Evolutionary conservation across 1,140 invertebrate genomes (phyloP).

Genomic region (Drosophila erecta): DNA sequence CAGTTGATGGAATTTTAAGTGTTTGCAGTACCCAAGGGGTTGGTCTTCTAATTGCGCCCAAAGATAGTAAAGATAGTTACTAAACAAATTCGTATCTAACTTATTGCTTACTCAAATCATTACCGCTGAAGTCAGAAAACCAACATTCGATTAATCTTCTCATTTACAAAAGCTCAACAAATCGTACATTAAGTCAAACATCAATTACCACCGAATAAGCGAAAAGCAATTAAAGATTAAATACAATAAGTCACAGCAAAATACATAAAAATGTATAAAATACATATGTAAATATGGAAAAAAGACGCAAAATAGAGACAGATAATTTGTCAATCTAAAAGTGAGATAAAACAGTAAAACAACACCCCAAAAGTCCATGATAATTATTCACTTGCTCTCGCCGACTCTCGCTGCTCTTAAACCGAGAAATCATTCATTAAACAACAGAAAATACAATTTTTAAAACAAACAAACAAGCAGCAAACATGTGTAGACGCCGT

Average conservation of each 20-base stretch:
- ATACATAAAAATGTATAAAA: conserved; percentile 7
- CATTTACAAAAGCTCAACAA: conserved; percentile 40
- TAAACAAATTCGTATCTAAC: neutral
- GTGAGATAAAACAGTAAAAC: conserved; percentile 20
- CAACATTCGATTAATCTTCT: conserved; percentile 20
- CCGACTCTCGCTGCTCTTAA: conserved; percentile 23
- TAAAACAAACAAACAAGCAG: conserved; percentile 77
- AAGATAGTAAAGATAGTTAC: conserved; percentile 1
- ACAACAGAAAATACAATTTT: conserved; percentile 60
- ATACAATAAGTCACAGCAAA: conserved; percentile 31
- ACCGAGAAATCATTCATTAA: conserved; percentile 75
- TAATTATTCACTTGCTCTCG: conserved; percentile 76
- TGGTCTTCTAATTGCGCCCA: conserved; percentile 15
- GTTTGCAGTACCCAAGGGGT: conserved; percentile 28
- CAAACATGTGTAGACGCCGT: conserved; percentile 69
- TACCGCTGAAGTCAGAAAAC: neutral
- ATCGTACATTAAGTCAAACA: conserved; percentile 25
- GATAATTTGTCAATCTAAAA: conserved; percentile 71
- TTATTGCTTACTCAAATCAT: neutral
- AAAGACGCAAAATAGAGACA: conserved; percentile 59
- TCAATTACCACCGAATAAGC: conserved; percentile 51
- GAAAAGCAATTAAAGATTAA: conserved; percentile 61
- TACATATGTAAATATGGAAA: conserved; percentile 42
- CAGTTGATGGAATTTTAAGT: conserved; percentile 51
- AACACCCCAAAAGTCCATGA: conserved; percentile 56